Evolutionary conservation across 2,113 vertebrate genomes (phyloP).

Genomic region (Phyllostomus discolor): DNA sequence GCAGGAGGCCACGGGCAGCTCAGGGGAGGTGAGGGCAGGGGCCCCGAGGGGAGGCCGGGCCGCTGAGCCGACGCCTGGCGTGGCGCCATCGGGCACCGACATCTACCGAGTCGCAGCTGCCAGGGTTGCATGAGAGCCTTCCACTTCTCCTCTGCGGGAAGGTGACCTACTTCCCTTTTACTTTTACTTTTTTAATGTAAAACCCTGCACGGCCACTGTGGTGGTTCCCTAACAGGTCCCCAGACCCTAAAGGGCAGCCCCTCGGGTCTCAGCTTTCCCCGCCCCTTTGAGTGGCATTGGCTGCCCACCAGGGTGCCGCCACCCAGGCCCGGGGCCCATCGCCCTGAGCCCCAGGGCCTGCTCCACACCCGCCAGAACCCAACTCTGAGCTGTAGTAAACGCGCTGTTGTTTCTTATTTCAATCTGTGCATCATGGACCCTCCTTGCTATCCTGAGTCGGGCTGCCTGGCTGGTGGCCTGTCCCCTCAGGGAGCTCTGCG

Average conservation of each 20-base stretch:
- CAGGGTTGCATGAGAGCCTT: background rate
- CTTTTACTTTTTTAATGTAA: background rate
- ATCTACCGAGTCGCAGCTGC: background rate
- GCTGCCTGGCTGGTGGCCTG: too few relatives aligned
- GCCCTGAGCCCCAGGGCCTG: background rate
- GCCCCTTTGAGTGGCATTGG: background rate
- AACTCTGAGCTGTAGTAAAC: background rate
- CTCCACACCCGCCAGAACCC: background rate
- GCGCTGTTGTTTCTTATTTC: background rate
- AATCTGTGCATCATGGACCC: too few relatives aligned
- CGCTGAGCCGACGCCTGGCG: background rate
- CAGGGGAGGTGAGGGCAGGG: background rate
- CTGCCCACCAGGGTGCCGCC: background rate
- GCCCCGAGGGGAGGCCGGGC: too few relatives aligned
- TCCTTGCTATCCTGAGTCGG: background rate
- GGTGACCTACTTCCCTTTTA: slow-evolving; percentile 53
- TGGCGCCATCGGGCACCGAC: fast-evolving
- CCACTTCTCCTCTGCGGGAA: slow-evolving; percentile 49
- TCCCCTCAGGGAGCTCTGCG: background rate
- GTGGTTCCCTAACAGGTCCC: background rate
- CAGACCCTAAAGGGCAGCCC: background rate
- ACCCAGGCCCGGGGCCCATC: background rate
- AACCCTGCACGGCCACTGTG: background rate
- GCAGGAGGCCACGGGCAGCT: background rate
- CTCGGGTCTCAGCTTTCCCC: background rate